Percentiles rank a stretch among this genome's conserved stretches.
phyloP scores from a whole-genome alignment of 2,888 invertebrate genomes.

The Harmothoe impar region DNA sequence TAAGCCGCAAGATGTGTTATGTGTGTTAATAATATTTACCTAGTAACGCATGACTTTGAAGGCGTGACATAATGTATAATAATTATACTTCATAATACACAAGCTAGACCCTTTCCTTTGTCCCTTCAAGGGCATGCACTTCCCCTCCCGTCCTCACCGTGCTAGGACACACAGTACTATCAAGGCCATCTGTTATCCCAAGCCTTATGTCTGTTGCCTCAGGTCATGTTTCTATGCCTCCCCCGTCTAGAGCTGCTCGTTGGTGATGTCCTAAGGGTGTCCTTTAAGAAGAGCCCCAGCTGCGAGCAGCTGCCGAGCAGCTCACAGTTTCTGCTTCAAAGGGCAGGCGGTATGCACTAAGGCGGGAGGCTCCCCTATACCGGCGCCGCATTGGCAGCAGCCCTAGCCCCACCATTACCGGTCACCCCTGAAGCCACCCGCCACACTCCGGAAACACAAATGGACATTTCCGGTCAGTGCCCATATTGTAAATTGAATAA shows the following conservation, averaged over 20 bases:
- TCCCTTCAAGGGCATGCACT: too few relatives aligned
- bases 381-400: neutral
- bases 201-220: neutral
- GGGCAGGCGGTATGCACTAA: neutral
- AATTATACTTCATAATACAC: too few relatives aligned
- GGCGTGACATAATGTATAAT: too few relatives aligned
- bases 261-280: neutral
- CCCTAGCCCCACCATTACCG: neutral
- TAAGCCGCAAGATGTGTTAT: too few relatives aligned
- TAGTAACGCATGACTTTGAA: too few relatives aligned
- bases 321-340: neutral
- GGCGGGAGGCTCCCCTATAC: neutral
- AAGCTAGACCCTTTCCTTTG: too few relatives aligned
- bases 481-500: neutral
- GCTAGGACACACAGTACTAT: too few relatives aligned
- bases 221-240: neutral
- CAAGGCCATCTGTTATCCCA: too few relatives aligned
- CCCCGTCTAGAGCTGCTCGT: neutral
- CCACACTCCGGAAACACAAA: neutral
- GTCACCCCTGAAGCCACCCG: neutral
- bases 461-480: slow-evolving; percentile 19
- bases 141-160: too few relatives aligned
- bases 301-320: neutral
- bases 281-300: neutral
- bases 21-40: too few relatives aligned